Conservation (phyloP, 2,113 vertebrate species). For the Corynorhinus townsendii region DNA sequence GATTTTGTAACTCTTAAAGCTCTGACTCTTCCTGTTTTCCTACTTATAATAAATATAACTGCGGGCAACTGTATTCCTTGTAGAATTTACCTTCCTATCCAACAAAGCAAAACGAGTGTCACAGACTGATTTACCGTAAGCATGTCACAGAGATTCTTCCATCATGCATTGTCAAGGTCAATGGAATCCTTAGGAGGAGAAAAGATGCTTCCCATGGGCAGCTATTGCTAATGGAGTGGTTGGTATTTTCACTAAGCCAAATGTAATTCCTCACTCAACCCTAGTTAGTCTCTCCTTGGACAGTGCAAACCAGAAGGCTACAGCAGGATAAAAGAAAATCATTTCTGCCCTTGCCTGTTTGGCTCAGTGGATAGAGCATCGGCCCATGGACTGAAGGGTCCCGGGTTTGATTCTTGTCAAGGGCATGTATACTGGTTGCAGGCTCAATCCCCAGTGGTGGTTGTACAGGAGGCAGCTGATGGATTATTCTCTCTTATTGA, state of each 20-base stretch:
- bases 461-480: too few species aligned
- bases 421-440: too few species aligned
- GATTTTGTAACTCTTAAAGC: background rate
- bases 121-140: background rate
- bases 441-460: too few species aligned
- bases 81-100: background rate
- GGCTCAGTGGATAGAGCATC: too few species aligned
- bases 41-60: background rate
- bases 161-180: background rate
- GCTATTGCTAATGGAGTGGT: background rate
- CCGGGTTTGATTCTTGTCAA: too few species aligned
- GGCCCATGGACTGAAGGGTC: too few species aligned
- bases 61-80: background rate
- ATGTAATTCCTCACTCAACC: background rate
- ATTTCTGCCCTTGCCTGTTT: too few species aligned
- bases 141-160: background rate
- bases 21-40: background rate
- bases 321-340: background rate
- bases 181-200: background rate
- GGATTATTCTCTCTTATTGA: too few species aligned
- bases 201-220: background rate
- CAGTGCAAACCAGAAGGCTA: background rate
- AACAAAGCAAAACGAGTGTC: background rate
- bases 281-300: background rate
- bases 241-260: background rate